Conservation (phyloP, 2,888 invertebrate species). For the Gnatocerus cornutus region DNA sequence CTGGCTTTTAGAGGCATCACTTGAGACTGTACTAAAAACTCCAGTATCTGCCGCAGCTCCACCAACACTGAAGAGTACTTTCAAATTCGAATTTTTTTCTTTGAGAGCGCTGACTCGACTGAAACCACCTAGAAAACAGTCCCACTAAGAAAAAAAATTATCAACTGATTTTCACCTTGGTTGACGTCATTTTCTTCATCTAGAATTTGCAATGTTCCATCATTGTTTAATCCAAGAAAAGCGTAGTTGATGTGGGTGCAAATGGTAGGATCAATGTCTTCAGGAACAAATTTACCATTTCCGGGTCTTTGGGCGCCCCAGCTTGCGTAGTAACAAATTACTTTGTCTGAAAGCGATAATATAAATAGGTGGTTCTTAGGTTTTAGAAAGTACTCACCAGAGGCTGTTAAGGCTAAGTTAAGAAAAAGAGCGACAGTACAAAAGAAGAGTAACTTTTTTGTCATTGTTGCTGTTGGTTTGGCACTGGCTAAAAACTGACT, state of each 20-base stretch:
- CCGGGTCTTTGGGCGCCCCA: constrained; percentile 41
- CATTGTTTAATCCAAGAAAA: constrained; percentile 35
- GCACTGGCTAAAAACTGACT: too few relatives aligned
- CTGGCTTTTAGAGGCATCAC: background rate
- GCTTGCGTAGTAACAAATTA: constrained; percentile 47
- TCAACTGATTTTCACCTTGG: constrained; percentile 18
- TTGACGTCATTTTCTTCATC: constrained; percentile 40
- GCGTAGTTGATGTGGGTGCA: constrained; percentile 48
- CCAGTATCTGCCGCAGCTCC: constrained; percentile 37
- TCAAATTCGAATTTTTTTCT: constrained; percentile 41
- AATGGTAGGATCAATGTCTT: constrained; percentile 44
- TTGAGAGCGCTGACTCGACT: constrained; percentile 49
- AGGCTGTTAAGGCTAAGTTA: background rate
- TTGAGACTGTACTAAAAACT: constrained; percentile 19
- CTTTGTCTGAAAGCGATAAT: constrained; percentile 40
- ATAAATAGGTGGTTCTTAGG: too few relatives aligned
- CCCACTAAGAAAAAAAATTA: background rate
- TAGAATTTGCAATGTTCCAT: constrained; percentile 41
- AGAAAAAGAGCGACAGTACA: background rate
- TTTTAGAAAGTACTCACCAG: background rate
- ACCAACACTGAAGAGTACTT: constrained; percentile 44
- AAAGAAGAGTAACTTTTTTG: too few relatives aligned
- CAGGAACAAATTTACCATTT: constrained; percentile 44
- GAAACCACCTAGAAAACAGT: constrained; percentile 27
- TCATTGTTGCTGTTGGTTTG: too few relatives aligned